A percentile compares a stretch with the other conserved stretches of the same genome.
Evolutionary conservation across 2,888 invertebrate genomes (phyloP).

Genomic region (Rhagophthalmus giganteus): DNA sequence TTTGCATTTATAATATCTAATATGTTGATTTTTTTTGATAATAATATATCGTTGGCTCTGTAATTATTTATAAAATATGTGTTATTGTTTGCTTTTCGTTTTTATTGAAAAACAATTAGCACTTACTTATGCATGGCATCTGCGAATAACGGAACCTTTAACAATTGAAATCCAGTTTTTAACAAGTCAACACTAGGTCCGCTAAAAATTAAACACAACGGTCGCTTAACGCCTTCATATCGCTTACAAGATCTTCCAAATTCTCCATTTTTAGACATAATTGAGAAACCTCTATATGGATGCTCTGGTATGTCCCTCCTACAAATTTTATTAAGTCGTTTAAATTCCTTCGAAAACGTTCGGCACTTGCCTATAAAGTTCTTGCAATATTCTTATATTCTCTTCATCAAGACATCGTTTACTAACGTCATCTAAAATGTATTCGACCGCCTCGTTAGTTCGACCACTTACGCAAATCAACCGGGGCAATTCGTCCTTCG

Average conservation of each 20-base stretch:
- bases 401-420: conserved; percentile 66
- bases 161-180: conserved; percentile 52
- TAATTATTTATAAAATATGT: not conserved
- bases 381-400: conserved; percentile 46
- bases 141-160: conserved; percentile 74
- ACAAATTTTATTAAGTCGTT: conserved; percentile 2
- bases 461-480: conserved; percentile 78
- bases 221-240: conserved; percentile 4
- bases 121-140: conserved; percentile 68
- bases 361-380: too few relatives aligned
- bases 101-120: too few relatives aligned
- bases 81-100: too few relatives aligned
- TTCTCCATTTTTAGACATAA: conserved; percentile 19
- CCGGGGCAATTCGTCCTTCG: conserved; percentile 70
- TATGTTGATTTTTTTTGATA: conserved; percentile 13
- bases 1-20: conserved; percentile 8
- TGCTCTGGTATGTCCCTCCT: conserved; percentile 9
- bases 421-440: conserved; percentile 66
- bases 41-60: conserved; percentile 16
- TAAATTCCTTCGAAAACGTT: conserved; percentile 1
- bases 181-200: conserved; percentile 3
- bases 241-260: not conserved
- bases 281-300: conserved; percentile 13
- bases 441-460: conserved; percentile 73
- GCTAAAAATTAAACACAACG: conserved; percentile 10